Conservation (phyloP, 2,888 invertebrate species). For the Tenodera sinensis region DNA sequence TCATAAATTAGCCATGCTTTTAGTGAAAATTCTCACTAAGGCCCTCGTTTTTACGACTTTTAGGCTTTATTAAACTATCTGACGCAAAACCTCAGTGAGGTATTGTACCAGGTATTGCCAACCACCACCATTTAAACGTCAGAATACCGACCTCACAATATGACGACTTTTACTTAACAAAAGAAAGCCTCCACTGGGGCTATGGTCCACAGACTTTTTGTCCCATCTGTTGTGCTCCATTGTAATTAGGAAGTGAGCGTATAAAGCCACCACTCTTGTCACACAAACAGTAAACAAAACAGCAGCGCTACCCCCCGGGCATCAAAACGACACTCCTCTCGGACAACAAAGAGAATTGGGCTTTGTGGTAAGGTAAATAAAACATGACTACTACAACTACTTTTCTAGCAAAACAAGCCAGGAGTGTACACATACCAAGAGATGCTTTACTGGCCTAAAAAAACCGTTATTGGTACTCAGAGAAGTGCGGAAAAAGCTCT, state of each 20-base stretch:
- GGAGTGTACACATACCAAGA: background rate
- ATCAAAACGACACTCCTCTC: background rate
- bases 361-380: background rate
- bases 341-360: background rate
- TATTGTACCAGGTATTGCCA: no score
- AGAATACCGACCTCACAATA: no score
- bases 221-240: background rate
- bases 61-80: no score
- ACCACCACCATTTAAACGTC: no score
- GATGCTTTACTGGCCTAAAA: background rate
- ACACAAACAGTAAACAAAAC: background rate
- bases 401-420: background rate
- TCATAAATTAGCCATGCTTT: no score
- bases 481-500: no score
- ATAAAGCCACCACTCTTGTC: background rate
- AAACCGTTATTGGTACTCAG: background rate
- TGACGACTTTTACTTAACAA: no score
- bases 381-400: background rate
- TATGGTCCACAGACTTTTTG: no score
- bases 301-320: background rate
- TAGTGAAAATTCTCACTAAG: no score
- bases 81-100: no score
- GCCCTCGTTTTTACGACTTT: no score
- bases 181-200: no score
- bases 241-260: background rate